These are phyloP conservation scores for Laticauda laticaudata DNA, from an alignment of 2,113 vertebrate species.

Conservation along the genomic window DNA sequence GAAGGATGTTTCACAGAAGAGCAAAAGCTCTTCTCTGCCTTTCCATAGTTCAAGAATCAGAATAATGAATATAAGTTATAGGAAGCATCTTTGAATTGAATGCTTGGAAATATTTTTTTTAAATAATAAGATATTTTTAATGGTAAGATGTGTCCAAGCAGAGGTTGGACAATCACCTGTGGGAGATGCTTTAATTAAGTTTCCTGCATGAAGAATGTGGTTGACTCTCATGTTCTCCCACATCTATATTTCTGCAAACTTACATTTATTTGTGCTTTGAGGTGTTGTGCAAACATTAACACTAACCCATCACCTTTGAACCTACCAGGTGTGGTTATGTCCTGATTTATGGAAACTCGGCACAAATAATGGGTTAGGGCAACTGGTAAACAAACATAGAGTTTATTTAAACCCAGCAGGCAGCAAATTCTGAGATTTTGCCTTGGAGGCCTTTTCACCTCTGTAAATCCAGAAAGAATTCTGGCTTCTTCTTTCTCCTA, in stretches of 20 bases:
- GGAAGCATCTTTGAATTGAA: not conserved
- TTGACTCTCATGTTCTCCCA: not conserved
- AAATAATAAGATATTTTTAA: not conserved
- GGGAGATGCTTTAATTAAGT: not conserved
- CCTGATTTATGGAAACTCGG: not conserved
- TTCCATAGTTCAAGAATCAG: not conserved
- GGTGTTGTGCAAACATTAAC: not conserved
- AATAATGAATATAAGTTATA: not conserved
- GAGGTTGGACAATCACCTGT: not conserved
- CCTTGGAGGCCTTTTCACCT: not conserved
- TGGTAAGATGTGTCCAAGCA: not conserved
- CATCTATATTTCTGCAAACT: not conserved
- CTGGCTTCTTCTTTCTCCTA: not conserved
- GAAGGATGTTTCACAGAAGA: not conserved
- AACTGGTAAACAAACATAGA: not conserved
- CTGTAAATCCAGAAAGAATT: not conserved
- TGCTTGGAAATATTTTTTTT: not conserved
- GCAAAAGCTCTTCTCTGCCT: not conserved
- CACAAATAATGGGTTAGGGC: not conserved
- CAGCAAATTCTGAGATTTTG: not conserved
- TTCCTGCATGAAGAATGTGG: not conserved
- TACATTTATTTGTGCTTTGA: not conserved
- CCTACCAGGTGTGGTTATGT: not conserved
- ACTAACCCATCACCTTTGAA: not conserved
- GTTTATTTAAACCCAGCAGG: not conserved